Evolutionary conservation across 2,888 invertebrate species (phyloP).

Genomic region (Pediacus dermestoides): DNA sequence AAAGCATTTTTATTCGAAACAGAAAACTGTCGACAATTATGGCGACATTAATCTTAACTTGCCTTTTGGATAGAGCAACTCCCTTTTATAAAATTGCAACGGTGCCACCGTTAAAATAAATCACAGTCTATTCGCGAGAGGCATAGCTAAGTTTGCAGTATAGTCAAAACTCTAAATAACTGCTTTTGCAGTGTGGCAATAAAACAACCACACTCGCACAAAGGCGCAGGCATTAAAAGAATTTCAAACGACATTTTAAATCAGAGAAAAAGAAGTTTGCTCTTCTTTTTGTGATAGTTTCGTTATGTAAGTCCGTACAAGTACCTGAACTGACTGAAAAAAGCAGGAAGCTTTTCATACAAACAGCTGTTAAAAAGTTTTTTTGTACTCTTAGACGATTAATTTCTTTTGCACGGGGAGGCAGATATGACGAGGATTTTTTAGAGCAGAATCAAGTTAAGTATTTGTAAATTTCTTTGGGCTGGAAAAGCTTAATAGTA

Average conservation of each 20-base stretch:
- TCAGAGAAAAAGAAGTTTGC: constrained; percentile 19
- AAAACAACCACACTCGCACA: constrained; percentile 21
- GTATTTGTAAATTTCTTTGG: no score
- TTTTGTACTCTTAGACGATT: constrained; percentile 1
- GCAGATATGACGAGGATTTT: no score
- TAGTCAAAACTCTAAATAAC: constrained; percentile 30
- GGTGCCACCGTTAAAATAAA: constrained; percentile 18
- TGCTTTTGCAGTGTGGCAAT: constrained; percentile 17
- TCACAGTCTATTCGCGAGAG: constrained; percentile 19
- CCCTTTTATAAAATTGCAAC: constrained; percentile 21
- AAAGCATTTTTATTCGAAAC: constrained; percentile 16
- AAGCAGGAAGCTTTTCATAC: constrained; percentile 1
- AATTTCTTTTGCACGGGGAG: no score
- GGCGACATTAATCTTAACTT: constrained; percentile 22
- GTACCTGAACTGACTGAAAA: background rate
- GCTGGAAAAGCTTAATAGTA: no score
- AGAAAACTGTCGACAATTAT: constrained; percentile 20
- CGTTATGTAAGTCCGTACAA: background rate
- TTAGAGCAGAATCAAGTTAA: no score
- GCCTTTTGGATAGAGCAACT: constrained; percentile 16
- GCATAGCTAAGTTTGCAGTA: constrained; percentile 18
- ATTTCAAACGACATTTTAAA: constrained; percentile 31
- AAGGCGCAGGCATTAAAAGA: constrained; percentile 26
- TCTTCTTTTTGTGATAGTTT: constrained; percentile 14
- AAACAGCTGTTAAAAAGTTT: constrained; percentile 1